Conservation (phyloP, 2,113 vertebrate species). For the Oreochromis spilurus region DNA sequence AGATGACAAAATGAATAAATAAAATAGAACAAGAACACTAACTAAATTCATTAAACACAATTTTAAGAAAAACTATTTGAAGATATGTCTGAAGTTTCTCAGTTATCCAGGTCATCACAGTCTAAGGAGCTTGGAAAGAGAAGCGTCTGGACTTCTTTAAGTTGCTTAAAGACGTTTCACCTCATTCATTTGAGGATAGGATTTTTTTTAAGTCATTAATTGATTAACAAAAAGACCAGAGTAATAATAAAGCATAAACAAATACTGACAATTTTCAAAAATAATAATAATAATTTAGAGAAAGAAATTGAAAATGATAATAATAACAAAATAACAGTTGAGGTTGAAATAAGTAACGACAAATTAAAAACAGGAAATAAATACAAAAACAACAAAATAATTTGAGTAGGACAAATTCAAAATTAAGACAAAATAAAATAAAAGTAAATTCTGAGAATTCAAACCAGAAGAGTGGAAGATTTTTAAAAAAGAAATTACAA, state of each 20-base stretch:
- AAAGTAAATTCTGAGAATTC: too few species aligned
- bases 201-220: neutral
- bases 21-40: neutral
- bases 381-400: rapidly evolving
- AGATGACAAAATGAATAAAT: neutral
- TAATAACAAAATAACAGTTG: neutral
- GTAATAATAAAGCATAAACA: neutral
- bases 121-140: neutral
- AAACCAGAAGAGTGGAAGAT: too few species aligned
- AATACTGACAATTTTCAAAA: neutral
- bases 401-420: too few species aligned
- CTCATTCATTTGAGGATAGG: rapidly evolving
- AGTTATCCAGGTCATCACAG: neutral
- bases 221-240: neutral
- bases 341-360: neutral
- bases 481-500: too few species aligned
- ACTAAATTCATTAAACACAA: rapidly evolving
- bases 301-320: neutral
- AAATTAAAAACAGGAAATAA: neutral
- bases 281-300: neutral
- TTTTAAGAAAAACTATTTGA: neutral
- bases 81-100: neutral
- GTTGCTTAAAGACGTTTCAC: neutral
- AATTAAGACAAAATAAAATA: too few species aligned
- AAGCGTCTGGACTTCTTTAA: neutral